Evolutionary conservation across 2,113 vertebrate genomes (phyloP).

Genomic region (Mormoops blainvillei): DNA sequence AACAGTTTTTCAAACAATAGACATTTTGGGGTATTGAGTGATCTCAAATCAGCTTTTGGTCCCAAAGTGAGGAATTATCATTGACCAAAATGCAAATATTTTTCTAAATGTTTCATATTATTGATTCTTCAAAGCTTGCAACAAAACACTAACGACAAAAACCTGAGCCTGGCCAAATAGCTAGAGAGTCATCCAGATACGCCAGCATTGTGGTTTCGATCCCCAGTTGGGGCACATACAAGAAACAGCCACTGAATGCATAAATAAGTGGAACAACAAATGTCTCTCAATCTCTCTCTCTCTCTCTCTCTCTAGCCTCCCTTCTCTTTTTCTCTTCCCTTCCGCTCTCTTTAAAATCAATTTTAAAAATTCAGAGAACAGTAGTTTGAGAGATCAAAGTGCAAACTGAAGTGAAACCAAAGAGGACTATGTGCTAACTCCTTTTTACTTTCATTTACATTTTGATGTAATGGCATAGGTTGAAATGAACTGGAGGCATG

Average conservation of each 20-base stretch:
- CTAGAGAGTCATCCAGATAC: too few relatives aligned
- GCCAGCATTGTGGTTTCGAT: too few relatives aligned
- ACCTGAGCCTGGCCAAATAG: too few relatives aligned
- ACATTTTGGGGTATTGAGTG: not conserved
- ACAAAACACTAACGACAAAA: not conserved
- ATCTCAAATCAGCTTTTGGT: slow-evolving; percentile 42
- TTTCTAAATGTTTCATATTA: not conserved
- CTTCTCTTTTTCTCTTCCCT: too few relatives aligned
- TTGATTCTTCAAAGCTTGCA: slow-evolving; percentile 32
- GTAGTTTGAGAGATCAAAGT: slow-evolving; percentile 36
- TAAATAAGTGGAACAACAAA: too few relatives aligned
- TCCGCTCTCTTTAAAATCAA: too few relatives aligned
- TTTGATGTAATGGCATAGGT: not conserved
- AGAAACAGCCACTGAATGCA: too few relatives aligned
- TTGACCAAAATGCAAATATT: not conserved
- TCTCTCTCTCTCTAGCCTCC: too few relatives aligned
- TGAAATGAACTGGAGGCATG: not conserved
- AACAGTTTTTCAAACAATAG: not conserved
- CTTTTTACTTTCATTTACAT: slow-evolving; percentile 20
- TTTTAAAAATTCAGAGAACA: not conserved
- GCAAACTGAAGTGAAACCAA: not conserved
- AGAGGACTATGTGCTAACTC: not conserved
- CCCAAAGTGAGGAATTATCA: not conserved
- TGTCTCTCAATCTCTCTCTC: too few relatives aligned
- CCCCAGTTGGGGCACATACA: too few relatives aligned